These are phyloP conservation scores for Hydrotaea diabolus DNA, from an alignment of 2,888 invertebrate species.

Conservation along the genomic window DNA sequence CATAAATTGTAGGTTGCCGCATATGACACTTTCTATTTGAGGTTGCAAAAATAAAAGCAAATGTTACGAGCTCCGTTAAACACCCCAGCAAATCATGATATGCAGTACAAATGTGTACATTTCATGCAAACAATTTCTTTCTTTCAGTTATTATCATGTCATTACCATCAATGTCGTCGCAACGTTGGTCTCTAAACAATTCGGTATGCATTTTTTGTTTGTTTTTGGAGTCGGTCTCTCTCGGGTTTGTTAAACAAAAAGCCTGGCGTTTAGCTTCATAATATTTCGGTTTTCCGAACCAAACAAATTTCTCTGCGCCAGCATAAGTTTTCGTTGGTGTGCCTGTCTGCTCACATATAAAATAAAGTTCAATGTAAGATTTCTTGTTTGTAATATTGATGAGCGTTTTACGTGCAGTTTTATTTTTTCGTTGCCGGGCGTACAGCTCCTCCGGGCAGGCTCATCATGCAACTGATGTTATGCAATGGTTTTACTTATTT, in stretches of 20 bases:
- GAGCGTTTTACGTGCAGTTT: conserved; percentile 31
- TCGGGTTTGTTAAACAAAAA: conserved; percentile 23
- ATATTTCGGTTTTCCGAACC: conserved; percentile 25
- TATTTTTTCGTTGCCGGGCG: not conserved
- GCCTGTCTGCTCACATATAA: not conserved
- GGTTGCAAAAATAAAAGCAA: not conserved
- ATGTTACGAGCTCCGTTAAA: too few species aligned
- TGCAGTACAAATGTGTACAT: too few species aligned
- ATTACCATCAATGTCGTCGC: not conserved
- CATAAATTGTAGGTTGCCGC: not conserved
- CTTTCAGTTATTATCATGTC: not conserved
- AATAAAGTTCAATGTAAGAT: conserved; percentile 65
- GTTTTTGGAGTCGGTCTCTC: not conserved
- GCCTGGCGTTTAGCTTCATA: conserved; percentile 25
- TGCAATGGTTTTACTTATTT: conserved; percentile 44
- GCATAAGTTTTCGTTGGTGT: not conserved
- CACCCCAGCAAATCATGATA: too few species aligned
- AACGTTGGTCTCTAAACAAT: not conserved
- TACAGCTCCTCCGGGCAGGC: not conserved
- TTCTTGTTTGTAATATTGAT: conserved; percentile 33
- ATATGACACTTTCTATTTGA: conserved; percentile 1
- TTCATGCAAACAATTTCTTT: too few species aligned
- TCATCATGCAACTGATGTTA: conserved; percentile 22
- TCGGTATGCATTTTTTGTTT: conserved; percentile 17
- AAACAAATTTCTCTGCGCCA: not conserved